Base-by-base conservation (phyloP, 2,113 vertebrate genomes). In the Morone saxatilis region DNA sequence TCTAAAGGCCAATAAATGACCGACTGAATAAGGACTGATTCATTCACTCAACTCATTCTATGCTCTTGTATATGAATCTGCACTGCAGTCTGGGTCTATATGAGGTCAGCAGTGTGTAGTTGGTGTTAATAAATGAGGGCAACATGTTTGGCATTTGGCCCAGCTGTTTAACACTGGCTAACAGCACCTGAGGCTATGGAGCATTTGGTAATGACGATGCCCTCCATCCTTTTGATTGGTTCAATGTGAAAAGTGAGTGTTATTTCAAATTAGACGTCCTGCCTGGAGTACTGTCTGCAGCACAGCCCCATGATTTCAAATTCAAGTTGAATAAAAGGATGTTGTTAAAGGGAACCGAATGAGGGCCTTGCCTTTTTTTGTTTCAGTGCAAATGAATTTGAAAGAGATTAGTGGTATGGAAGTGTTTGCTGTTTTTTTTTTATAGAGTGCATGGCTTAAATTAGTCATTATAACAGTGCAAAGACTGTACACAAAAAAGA, bases 141-240 rank as follows among this genome's bases (percentile, higher is more conserved):
- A 80, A 68, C 36, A 53, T 60, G 67, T 78, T 89, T 89, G 84
- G 83, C 82, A 63, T 84, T 72, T 85, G 66, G 51, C 66, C 72
- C 56, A 36, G 59, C 80, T 84, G 83, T 71, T 88, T 89, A 41
- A 74, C 36, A 56, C 60, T 16, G 53, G 38, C 50, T 9, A 12
- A 71, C 22, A 66, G 40, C 57, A 38, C 88, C 81, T 0, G 22
- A 43, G 78, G 89, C 86, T 78, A 41, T 68, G 59, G 61, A 70
- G 78, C 61, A 71, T 86, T 66, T 65, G 76, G 76, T 51, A 72
- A 54, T 25, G 66, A 84, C 4, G 4, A 22, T 43, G 9, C 60
- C 31, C 43, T 50, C 71, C 53, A 36, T 51, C 20, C 16, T 13
- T 53, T 6, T 77, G 72, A 61, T 65, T n/a, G 6, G 43, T 48